phyloP scores from a whole-genome alignment of 2,888 invertebrate species.

The Elysia crispata region DNA sequence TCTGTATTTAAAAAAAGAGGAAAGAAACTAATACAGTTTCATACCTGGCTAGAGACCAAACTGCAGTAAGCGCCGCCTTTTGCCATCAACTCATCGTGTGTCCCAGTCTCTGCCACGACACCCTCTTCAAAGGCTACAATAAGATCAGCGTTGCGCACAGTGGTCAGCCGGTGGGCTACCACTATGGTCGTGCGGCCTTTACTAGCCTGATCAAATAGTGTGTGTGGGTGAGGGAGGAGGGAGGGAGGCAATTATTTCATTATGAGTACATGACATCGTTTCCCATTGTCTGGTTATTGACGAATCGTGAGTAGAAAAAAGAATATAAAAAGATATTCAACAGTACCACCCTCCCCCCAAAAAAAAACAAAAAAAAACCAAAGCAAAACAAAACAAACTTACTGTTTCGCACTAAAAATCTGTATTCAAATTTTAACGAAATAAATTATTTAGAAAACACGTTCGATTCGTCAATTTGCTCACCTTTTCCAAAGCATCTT shows the following conservation, averaged over 20 bases:
- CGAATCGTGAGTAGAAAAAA: no score
- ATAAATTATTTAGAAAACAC: no score
- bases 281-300: no score
- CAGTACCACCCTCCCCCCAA: no score
- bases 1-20: no score
- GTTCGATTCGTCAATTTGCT: no score
- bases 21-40: neutral
- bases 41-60: slow-evolving; percentile 28
- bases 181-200: slow-evolving; percentile 23
- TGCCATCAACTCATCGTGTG: slow-evolving; percentile 26
- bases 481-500: slow-evolving; percentile 83
- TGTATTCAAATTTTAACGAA: no score
- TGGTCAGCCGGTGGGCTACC: slow-evolving; percentile 24
- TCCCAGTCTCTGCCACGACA: neutral
- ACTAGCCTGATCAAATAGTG: neutral
- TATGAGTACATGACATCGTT: no score
- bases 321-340: no score
- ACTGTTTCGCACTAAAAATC: neutral
- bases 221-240: no score
- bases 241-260: no score
- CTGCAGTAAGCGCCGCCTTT: neutral
- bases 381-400: neutral
- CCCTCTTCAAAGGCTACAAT: slow-evolving; percentile 16
- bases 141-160: slow-evolving; percentile 11
- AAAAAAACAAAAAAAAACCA: no score